These are phyloP conservation scores for Melanerpes formicivorus DNA, from an alignment of 2,113 vertebrate genomes.

Conservation along the genomic window DNA sequence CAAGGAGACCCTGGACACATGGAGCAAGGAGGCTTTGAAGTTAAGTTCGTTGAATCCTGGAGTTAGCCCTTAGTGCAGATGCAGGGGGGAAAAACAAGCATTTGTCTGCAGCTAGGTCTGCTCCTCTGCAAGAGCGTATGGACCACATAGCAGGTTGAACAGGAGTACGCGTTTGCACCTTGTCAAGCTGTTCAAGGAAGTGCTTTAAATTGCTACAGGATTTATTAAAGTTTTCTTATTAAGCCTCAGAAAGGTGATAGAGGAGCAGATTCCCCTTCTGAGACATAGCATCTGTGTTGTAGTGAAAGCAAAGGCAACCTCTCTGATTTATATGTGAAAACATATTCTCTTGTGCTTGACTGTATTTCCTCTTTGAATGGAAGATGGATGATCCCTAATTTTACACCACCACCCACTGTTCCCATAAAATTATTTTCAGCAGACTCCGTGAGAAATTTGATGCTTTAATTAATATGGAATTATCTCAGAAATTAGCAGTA, in stretches of 20 bases:
- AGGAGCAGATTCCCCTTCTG: not conserved
- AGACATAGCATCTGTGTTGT: not conserved
- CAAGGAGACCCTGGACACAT: not conserved
- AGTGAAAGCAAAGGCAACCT: not conserved
- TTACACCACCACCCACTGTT: conserved; percentile 6
- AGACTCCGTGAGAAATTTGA: conserved; percentile 16
- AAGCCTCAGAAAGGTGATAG: not conserved
- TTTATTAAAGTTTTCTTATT: not conserved
- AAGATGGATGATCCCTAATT: conserved; percentile 27
- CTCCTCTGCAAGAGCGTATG: not conserved
- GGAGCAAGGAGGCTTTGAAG: not conserved
- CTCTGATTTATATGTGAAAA: not conserved
- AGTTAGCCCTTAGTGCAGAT: not conserved
- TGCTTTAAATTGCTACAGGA: not conserved
- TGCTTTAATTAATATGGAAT: conserved; percentile 35
- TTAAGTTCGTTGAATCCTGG: not conserved
- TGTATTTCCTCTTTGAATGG: conserved; percentile 12
- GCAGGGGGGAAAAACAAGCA: not conserved
- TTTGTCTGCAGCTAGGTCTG: not conserved
- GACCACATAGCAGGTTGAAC: not conserved
- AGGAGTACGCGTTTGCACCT: not conserved
- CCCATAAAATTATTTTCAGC: conserved; percentile 24
- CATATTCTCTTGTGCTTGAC: not conserved
- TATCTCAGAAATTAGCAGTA: conserved; percentile 16
- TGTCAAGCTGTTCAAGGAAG: not conserved